A percentile compares a stretch with the other conserved stretches of the same genome.
Conservation (phyloP, 2,888 invertebrate species). For the Cantharis lateralis region DNA sequence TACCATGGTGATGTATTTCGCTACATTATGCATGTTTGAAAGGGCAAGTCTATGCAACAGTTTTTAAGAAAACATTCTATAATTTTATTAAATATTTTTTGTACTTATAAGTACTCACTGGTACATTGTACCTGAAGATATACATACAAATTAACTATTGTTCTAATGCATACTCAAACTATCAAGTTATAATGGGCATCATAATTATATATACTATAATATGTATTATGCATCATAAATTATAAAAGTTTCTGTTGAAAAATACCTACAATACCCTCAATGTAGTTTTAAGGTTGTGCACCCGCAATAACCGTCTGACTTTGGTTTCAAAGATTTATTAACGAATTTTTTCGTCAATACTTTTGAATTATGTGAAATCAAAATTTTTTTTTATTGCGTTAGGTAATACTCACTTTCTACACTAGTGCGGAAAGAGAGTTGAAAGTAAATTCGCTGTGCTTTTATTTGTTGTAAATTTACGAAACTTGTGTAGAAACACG, state of each 20-base stretch:
- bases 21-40: neutral
- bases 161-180: neutral
- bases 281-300: neutral
- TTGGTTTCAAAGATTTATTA: too few relatives aligned
- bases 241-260: neutral
- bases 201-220: neutral
- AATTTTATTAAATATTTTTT: neutral
- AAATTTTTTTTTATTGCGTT: too few relatives aligned
- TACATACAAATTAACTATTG: neutral
- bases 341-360: too few relatives aligned
- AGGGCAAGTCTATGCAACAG: neutral
- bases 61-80: neutral
- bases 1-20: neutral
- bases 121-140: neutral
- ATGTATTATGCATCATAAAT: neutral
- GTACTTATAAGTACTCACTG: neutral
- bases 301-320: too few relatives aligned
- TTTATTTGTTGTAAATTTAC: too few relatives aligned
- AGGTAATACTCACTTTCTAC: too few relatives aligned
- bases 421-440: too few relatives aligned
- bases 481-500: too few relatives aligned
- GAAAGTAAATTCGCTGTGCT: too few relatives aligned
- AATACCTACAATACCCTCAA: neutral
- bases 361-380: too few relatives aligned
- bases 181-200: neutral